phyloP scores from a whole-genome alignment of 2,113 vertebrate genomes.

The Pyrgilauda ruficollis region DNA sequence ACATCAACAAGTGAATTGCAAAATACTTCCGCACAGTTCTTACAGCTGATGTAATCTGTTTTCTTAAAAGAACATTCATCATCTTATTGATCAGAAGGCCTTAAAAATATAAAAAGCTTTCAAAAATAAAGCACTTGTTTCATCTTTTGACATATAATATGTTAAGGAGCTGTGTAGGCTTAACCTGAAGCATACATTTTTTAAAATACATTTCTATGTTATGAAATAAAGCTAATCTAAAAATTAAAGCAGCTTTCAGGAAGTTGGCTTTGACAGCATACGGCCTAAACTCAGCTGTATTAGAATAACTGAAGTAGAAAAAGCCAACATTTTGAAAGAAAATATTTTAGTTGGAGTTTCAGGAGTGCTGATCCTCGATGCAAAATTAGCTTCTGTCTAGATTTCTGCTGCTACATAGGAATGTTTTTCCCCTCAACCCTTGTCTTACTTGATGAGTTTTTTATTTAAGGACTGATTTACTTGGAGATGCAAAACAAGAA shows the following conservation, averaged over 20 bases:
- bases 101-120: neutral
- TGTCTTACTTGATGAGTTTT: neutral
- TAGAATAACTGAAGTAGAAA: neutral
- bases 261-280: neutral
- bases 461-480: neutral
- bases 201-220: neutral
- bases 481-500: neutral
- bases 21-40: neutral
- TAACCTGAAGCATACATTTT: neutral
- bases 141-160: neutral
- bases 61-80: neutral
- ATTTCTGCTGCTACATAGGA: neutral
- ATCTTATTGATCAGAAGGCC: neutral
- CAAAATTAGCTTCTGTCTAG: neutral
- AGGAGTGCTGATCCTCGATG: neutral
- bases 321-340: neutral
- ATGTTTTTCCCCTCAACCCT: neutral
- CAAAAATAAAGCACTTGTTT: neutral
- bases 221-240: neutral
- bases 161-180: neutral
- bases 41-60: neutral
- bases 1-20: conserved; percentile 21
- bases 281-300: neutral
- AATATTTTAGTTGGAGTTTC: neutral
- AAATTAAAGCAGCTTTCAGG: neutral